These are phyloP conservation scores for Sardina pilchardus DNA, from an alignment of 2,113 vertebrate genomes.

Conservation along the genomic window DNA sequence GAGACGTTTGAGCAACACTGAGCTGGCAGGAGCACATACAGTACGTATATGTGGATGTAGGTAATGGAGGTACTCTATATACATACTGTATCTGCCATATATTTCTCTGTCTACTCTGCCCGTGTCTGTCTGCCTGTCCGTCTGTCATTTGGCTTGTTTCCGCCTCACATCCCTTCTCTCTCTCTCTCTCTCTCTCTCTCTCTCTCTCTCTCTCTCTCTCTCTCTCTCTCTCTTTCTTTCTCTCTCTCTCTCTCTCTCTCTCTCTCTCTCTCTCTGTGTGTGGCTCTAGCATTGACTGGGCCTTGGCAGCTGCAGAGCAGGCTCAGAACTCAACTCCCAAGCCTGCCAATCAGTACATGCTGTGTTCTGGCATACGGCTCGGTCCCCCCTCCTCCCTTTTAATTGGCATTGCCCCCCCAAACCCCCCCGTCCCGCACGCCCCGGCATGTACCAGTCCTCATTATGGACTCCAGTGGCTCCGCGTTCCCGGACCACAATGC, in stretches of 20 bases:
- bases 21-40: too few species aligned
- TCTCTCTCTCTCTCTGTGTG: neutral
- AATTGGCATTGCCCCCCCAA: slow-evolving; percentile 62
- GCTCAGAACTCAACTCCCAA: slow-evolving; percentile 62
- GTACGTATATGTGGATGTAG: neutral
- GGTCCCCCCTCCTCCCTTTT: slow-evolving; percentile 64
- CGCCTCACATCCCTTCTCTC: neutral
- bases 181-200: neutral
- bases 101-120: too few species aligned
- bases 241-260: neutral
- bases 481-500: slow-evolving; percentile 87
- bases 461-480: slow-evolving; percentile 87
- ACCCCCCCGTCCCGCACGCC: slow-evolving; percentile 69
- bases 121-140: slow-evolving; percentile 43
- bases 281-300: neutral
- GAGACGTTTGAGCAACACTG: too few species aligned
- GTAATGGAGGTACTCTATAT: neutral
- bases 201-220: neutral
- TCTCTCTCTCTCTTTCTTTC: neutral
- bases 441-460: slow-evolving; percentile 80
- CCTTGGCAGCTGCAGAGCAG: slow-evolving; percentile 32
- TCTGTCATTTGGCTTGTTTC: slow-evolving; percentile 36
- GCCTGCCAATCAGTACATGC: slow-evolving; percentile 81
- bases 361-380: slow-evolving; percentile 68
- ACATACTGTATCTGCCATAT: too few species aligned